Evolutionary conservation across 2,888 invertebrate genomes (phyloP).

Genomic region (Spialia ferax): DNA sequence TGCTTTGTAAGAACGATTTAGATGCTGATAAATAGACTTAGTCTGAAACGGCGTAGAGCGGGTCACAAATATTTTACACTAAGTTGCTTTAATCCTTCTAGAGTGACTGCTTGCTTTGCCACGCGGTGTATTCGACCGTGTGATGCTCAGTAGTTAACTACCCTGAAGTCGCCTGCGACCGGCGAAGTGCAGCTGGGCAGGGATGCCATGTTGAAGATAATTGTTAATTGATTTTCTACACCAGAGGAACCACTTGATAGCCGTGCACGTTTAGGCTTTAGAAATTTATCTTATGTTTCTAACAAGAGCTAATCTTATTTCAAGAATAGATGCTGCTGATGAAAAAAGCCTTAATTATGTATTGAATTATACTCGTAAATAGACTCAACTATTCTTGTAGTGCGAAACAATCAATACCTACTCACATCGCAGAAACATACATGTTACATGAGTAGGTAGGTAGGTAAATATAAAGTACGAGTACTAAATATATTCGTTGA

Average conservation of each 20-base stretch:
- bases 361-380: no score
- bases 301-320: neutral
- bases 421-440: no score
- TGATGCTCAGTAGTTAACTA: slow-evolving; percentile 59
- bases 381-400: no score
- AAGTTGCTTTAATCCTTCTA: slow-evolving; percentile 37
- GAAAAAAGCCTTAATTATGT: no score
- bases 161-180: slow-evolving; percentile 68
- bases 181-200: slow-evolving; percentile 57
- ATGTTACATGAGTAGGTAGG: no score
- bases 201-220: slow-evolving; percentile 37
- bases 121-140: slow-evolving; percentile 74
- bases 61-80: slow-evolving; percentile 1
- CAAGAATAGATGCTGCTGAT: neutral
- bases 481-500: no score
- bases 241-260: slow-evolving; percentile 50
- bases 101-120: slow-evolving; percentile 45
- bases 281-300: neutral
- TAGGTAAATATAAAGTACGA: no score
- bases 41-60: neutral
- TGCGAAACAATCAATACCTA: no score
- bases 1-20: neutral
- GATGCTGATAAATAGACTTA: neutral
- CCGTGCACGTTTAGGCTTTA: neutral
- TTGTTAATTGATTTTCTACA: slow-evolving; percentile 45